phyloP scores from a whole-genome alignment of 2,797 vertebrate species.

The Pteropus rufus region DNA sequence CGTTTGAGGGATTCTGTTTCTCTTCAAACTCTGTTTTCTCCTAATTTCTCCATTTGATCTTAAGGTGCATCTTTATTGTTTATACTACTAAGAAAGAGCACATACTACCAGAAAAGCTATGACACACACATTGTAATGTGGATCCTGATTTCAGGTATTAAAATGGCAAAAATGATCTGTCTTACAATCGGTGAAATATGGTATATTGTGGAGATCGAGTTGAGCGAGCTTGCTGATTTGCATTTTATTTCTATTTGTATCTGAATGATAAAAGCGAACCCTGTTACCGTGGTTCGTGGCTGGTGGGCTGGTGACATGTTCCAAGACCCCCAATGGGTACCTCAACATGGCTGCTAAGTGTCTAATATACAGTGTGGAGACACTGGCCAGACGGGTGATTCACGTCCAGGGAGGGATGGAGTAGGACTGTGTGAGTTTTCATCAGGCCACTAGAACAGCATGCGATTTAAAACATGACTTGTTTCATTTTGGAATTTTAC shows the following conservation, averaged over 20 bases:
- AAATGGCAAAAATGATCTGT: neutral
- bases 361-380: too few relatives aligned
- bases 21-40: neutral
- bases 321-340: too few relatives aligned
- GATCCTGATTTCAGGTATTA: neutral
- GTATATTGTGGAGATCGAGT: neutral
- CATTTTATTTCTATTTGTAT: neutral
- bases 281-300: neutral
- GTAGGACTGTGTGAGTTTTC: neutral
- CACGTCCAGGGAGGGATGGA: too few relatives aligned
- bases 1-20: neutral
- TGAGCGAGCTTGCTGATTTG: neutral
- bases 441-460: neutral
- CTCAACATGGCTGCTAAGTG: too few relatives aligned
- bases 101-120: neutral
- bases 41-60: neutral
- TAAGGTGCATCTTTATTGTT: neutral
- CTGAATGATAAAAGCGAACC: neutral
- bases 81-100: neutral
- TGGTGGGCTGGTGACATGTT: too few relatives aligned
- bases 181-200: neutral
- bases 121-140: neutral
- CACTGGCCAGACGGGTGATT: neutral
- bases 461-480: neutral
- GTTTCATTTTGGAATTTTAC: neutral